Base-by-base conservation (phyloP, 2,888 invertebrate genomes). In the Rhagonycha fulva region DNA sequence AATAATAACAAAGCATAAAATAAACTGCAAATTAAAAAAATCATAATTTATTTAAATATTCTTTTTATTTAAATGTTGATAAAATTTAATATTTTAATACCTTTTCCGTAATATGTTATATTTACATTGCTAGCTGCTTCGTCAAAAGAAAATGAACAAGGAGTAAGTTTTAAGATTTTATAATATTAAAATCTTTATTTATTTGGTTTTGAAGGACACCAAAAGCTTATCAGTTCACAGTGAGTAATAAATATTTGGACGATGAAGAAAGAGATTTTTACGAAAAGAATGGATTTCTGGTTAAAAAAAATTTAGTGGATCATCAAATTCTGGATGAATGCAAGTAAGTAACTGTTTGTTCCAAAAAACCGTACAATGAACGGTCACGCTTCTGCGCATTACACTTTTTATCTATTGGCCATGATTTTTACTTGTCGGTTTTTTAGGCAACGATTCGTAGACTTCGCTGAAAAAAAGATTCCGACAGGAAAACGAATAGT, bases 281-380 rank as follows among this genome's bases (percentile, higher is more conserved):
- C 84, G 93, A 95, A 81, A 91, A 92, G 68, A 94, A 96, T 89
- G 96, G 96, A 0, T 97, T 91, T 84, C 82, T 96, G 14, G 89
- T 96, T 1, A 90, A 96, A 70, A 92, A 91, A 74, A 91, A 91
- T 69, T 87, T 95, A 12, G 90, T 96, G 14, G 90, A 92, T 11
- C 89, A 91, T 81, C 86, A 91, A 14, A 87, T 93, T 9, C 84
- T 96, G 2, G 92, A 94, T 67, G 89, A 87, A 84, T 94, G 92
- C 87, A 91, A 91, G 93, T 92, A 89, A 88, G 89, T 71, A 1
- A 14, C 23, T 66, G 14, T 66, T 66, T 69, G 5, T 26, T 26
- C 0, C 4, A 7, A 7, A 7, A 26, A 4, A 26, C 4, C 4
- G 4, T 3, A 26, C 5, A 7, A n/a, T n/a, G n/a, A n/a, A n/a